Evolutionary conservation across 2,888 invertebrate species (phyloP).

Genomic region (Macrophya alboannulata): DNA sequence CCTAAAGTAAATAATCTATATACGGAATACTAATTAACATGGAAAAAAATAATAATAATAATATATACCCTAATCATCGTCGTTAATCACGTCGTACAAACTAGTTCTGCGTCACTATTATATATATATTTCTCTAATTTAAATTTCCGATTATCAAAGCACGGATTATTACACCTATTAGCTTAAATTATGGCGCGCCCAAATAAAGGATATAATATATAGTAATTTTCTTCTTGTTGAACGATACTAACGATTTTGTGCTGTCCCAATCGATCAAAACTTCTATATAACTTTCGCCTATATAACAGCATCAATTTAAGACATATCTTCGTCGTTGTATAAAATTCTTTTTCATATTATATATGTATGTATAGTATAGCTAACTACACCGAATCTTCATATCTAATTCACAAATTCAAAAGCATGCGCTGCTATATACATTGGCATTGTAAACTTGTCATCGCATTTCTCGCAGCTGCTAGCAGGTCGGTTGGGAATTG

Average conservation of each 20-base stretch:
- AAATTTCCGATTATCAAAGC: not conserved
- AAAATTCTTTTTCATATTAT: not conserved
- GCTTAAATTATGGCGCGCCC: not conserved
- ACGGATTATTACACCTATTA: not conserved
- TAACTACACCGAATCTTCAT: not conserved
- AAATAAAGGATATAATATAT: not conserved
- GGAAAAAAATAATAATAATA: not conserved
- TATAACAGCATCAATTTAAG: conserved; percentile 24
- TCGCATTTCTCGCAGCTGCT: conserved; percentile 10
- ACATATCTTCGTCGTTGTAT: conserved; percentile 40
- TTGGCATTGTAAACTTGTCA: not conserved
- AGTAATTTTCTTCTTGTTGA: not conserved
- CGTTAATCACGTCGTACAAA: conserved; percentile 16
- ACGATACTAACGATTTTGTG: conserved; percentile 5
- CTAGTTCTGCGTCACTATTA: not conserved
- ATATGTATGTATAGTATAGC: not conserved
- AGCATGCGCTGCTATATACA: not conserved
- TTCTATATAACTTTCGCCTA: conserved; percentile 9
- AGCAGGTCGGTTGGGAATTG: conserved; percentile 37
- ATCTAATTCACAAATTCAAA: conserved; percentile 1
- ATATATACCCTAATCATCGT: not conserved
- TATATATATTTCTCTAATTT: not conserved
- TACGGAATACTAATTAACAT: not conserved
- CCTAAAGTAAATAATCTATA: not conserved
- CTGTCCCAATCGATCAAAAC: conserved; percentile 18